Base-by-base conservation (phyloP, 2,888 invertebrate species). In the Plebejus argus region DNA sequence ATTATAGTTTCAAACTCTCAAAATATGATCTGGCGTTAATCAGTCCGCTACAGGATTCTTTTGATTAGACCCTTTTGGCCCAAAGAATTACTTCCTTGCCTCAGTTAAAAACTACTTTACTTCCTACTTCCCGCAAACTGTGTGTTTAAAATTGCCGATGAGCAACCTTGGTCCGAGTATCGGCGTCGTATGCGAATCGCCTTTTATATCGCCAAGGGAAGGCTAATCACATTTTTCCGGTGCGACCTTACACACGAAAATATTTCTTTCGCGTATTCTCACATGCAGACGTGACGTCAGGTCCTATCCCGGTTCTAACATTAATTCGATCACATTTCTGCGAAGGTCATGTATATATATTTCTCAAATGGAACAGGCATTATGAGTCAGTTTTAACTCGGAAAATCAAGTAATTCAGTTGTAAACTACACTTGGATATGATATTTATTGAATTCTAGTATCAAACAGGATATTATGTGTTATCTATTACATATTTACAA, bases 141-240 rank as follows among this genome's bases (percentile, higher is more conserved):
- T 66, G 33, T 18, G 12, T 61, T 28, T 23, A 28, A 28, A 28
- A 28, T 66, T 28, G 15, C 66, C 28, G 66, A 66, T 66, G 66
- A 33, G 66, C 66, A 66, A 66, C 66, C 66, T 66, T 66, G 66
- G 66, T 66, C 6, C 28, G 18, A 66, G 66, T 33, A 66, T 66
- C 66, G 28, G 28, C 20, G 28, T 28, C 66, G 66, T 66, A 33
- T 33, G 66, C 18, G 66, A 28, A 66, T 66, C 66, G 66, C 66
- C 28, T 66, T 66, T 66, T 66, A 33, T 66, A 66, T 66, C 66
- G 18, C 66, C 66, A 66, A 66, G 66, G 66, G 33, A 66, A 33
- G 66, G 66, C 15, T 66, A 18, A 28, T 66, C 66, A 66, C 66
- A 66, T 66, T 66, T 66, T 66, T 66, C 33, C 28, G 15, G 66